Conservation (phyloP, 2,888 invertebrate genomes). For the Ditula angustiorana region DNA sequence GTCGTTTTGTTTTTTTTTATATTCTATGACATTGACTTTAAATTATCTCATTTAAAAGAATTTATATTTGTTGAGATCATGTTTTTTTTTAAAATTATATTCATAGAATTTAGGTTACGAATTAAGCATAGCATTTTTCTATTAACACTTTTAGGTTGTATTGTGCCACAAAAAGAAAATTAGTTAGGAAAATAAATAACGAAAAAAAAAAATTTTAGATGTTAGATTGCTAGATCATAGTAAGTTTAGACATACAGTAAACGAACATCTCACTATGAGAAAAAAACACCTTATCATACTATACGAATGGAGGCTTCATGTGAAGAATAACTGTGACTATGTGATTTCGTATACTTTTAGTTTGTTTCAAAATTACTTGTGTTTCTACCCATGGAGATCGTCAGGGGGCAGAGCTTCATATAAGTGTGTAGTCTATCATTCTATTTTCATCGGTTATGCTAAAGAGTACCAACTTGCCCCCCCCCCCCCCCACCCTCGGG, state of each 20-base stretch:
- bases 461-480: no score
- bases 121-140: background rate
- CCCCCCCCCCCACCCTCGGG: no score
- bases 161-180: constrained; percentile 11
- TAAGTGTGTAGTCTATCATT: no score
- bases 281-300: no score
- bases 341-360: no score
- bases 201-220: constrained; percentile 4
- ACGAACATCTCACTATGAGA: no score
- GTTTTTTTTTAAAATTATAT: constrained; percentile 3
- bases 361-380: no score
- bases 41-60: background rate
- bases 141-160: background rate
- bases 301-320: no score
- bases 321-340: no score
- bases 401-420: no score
- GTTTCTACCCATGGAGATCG: no score
- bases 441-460: no score
- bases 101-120: background rate
- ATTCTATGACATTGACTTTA: background rate
- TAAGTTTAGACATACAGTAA: background rate
- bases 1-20: constrained; percentile 4
- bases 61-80: constrained; percentile 28
- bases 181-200: constrained; percentile 14
- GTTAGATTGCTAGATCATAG: constrained; percentile 17